These are phyloP conservation scores for Syngnathus floridae DNA, from an alignment of 2,113 vertebrate species.

Conservation along the genomic window DNA sequence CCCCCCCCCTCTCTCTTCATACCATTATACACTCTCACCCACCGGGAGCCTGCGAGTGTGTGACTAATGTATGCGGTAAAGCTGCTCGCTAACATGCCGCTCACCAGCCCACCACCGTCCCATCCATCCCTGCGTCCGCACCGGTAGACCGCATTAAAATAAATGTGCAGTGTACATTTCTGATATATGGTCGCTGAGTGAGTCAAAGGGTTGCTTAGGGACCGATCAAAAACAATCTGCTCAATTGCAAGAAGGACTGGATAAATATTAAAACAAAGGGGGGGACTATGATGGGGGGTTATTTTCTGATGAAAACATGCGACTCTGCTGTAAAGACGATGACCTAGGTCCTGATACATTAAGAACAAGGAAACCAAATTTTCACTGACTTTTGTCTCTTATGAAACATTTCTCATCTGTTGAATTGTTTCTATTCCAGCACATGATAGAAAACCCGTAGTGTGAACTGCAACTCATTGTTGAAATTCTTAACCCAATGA, in stretches of 20 bases:
- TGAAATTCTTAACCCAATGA: background rate
- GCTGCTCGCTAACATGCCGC: conserved; percentile 86
- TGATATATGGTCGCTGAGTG: conserved; percentile 80
- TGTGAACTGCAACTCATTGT: too few relatives aligned
- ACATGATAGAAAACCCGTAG: too few relatives aligned
- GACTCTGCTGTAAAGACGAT: conserved; percentile 29
- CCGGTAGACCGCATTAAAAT: conserved; percentile 72
- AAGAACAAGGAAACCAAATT: background rate
- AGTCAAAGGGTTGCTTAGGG: conserved; percentile 50
- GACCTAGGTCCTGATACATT: background rate
- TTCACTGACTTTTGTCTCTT: too few relatives aligned
- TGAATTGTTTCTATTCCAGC: too few relatives aligned
- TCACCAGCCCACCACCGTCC: conserved; percentile 85
- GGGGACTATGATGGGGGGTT: background rate
- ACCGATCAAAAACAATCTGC: conserved; percentile 39
- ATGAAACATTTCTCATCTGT: too few relatives aligned
- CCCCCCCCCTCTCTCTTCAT: conserved; percentile 31
- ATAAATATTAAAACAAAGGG: conserved; percentile 27
- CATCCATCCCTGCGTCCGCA: conserved; percentile 85
- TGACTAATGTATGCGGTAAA: conserved; percentile 99
- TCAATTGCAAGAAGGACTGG: conserved; percentile 20
- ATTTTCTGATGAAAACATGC: conserved; percentile 32
- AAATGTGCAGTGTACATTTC: conserved; percentile 72
- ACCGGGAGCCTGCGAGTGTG: conserved; percentile 42
- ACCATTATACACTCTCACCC: conserved; percentile 72